Conservation (phyloP, 1,140 invertebrate genomes). For the Rhynchophorus ferrugineus region DNA sequence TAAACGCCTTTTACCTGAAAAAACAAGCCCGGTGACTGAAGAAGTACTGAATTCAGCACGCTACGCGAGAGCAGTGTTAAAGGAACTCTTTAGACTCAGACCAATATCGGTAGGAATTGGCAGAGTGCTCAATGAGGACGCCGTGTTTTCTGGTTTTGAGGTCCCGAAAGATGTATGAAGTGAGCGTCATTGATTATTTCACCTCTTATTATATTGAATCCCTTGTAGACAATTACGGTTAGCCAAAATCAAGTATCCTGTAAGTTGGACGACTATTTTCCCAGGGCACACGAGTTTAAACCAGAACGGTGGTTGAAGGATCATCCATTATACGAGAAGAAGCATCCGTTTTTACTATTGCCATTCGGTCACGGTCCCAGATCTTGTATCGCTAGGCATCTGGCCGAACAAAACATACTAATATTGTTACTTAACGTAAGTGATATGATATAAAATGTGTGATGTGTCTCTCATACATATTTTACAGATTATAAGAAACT, state of each 20-base stretch:
- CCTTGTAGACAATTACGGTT: constrained; percentile 71
- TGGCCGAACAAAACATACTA: constrained; percentile 84
- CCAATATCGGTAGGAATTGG: constrained; percentile 77
- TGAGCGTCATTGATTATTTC: neutral
- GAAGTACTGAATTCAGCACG: constrained; percentile 54
- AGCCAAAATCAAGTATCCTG: constrained; percentile 80
- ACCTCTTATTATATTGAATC: neutral
- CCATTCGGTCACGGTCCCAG: constrained; percentile 87
- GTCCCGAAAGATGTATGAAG: constrained; percentile 75
- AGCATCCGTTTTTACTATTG: constrained; percentile 70
- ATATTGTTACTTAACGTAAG: constrained; percentile 59
- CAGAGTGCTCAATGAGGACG: constrained; percentile 66
- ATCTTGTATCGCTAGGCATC: constrained; percentile 76
- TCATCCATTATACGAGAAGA: constrained; percentile 42
- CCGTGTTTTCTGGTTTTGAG: constrained; percentile 70
- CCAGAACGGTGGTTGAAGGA: constrained; percentile 70
- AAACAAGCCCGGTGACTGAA: constrained; percentile 47
- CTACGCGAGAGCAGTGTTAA: constrained; percentile 73
- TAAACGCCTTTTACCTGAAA: constrained; percentile 45
- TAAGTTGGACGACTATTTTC: constrained; percentile 61
- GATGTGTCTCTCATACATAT: constrained; percentile 1
- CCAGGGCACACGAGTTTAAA: constrained; percentile 57
- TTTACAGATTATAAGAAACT: constrained; percentile 60
- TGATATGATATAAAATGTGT: constrained; percentile 16
- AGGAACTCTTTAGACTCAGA: constrained; percentile 77